A percentile compares a stretch with the other conserved stretches of the same genome.
These are phyloP conservation scores for Novumbra hubbsi DNA, from an alignment of 2,797 vertebrate species.

Conservation along the genomic window DNA sequence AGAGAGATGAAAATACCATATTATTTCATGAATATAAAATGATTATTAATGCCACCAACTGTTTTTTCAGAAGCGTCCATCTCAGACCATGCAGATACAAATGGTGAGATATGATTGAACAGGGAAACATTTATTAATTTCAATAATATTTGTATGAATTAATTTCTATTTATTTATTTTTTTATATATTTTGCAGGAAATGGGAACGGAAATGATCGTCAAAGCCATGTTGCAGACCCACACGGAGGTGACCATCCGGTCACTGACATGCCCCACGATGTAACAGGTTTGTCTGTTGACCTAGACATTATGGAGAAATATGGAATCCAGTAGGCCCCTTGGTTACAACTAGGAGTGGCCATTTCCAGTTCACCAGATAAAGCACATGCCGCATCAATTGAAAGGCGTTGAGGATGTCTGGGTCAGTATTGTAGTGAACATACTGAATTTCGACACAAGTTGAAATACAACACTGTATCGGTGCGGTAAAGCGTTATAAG, in stretches of 20 bases:
- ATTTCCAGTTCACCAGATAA: neutral
- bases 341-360: neutral
- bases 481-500: neutral
- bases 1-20: too few relatives aligned
- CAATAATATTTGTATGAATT: neutral
- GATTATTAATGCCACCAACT: too few relatives aligned
- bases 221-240: conserved; percentile 53
- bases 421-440: neutral
- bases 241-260: conserved; percentile 55
- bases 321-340: neutral
- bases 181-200: conserved; percentile 59
- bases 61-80: conserved; percentile 33
- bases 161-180: neutral
- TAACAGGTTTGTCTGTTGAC: conserved; percentile 30
- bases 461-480: neutral
- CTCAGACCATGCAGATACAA: conserved; percentile 29
- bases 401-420: neutral
- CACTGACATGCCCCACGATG: conserved; percentile 24
- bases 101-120: conserved; percentile 37
- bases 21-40: too few relatives aligned
- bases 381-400: neutral
- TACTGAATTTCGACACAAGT: neutral
- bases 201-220: conserved; percentile 62
- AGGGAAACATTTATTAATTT: too few relatives aligned
- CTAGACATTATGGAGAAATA: neutral